These are phyloP conservation scores for Crocallis elinguaria DNA, from an alignment of 2,888 invertebrate species.

Conservation along the genomic window DNA sequence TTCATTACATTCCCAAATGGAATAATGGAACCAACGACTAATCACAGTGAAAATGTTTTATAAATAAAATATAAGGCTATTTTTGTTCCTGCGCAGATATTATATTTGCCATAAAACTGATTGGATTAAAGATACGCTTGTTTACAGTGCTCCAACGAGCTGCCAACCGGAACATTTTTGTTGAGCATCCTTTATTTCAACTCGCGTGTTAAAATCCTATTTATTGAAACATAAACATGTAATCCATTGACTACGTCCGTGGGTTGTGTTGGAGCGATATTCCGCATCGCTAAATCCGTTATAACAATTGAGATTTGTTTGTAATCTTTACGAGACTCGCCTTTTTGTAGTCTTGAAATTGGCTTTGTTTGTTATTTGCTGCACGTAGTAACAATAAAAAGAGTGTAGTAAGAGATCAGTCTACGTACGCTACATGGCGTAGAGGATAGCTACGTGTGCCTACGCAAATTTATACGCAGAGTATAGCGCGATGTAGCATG, in stretches of 20 bases:
- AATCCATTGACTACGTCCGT: conserved; percentile 10
- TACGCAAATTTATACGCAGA: no score
- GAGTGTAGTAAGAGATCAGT: no score
- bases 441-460: no score
- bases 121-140: conserved; percentile 29
- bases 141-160: conserved; percentile 6
- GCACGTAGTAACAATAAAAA: no score
- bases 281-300: conserved; percentile 4
- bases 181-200: conserved; percentile 12
- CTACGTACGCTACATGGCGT: no score
- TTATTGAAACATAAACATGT: conserved; percentile 24
- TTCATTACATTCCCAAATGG: background rate
- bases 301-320: conserved; percentile 5
- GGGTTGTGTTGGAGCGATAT: conserved; percentile 1
- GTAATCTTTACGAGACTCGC: background rate
- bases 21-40: background rate
- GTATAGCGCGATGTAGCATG: no score
- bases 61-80: conserved; percentile 3
- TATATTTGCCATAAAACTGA: conserved; percentile 15
- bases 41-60: background rate
- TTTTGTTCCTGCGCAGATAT: conserved; percentile 4
- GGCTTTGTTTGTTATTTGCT: no score
- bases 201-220: conserved; percentile 21
- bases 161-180: conserved; percentile 10
- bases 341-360: no score